phyloP scores from a whole-genome alignment of 2,888 invertebrate species.

The Epinotia bilunana region DNA sequence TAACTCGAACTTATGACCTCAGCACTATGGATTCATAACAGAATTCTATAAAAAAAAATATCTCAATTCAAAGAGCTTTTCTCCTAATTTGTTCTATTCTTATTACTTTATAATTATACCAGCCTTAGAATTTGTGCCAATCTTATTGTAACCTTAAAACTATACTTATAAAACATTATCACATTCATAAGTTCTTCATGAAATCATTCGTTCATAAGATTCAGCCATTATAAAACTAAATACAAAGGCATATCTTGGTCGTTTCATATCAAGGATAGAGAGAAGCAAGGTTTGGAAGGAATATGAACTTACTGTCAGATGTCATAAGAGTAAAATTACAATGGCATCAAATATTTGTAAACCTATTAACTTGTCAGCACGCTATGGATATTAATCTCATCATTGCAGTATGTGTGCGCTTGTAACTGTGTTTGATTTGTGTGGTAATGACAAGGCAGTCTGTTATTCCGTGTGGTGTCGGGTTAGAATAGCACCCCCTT shows the following conservation, averaged over 20 bases:
- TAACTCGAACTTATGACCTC: too few species aligned
- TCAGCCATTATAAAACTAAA: not conserved
- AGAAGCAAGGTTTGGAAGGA: not conserved
- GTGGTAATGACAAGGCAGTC: too few species aligned
- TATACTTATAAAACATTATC: slow-evolving; percentile 39
- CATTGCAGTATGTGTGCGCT: too few species aligned
- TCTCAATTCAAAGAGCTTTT: not conserved
- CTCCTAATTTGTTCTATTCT: slow-evolving; percentile 16
- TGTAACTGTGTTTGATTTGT: too few species aligned
- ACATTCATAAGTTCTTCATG: slow-evolving; percentile 28
- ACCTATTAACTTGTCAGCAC: too few species aligned
- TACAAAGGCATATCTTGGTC: not conserved
- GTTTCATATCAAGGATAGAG: not conserved
- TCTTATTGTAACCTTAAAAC: slow-evolving; percentile 29
- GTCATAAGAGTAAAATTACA: not conserved
- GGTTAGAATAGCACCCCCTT: too few species aligned
- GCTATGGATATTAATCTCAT: too few species aligned
- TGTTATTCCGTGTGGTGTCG: too few species aligned
- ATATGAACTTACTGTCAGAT: not conserved
- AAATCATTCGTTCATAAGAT: not conserved
- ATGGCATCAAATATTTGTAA: not conserved
- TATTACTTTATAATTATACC: slow-evolving; percentile 18
- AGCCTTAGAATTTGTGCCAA: slow-evolving; percentile 36
- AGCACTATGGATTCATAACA: not conserved
- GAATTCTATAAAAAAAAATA: not conserved